A percentile compares a stretch with the other conserved stretches of the same genome.
phyloP scores from a whole-genome alignment of 2,113 vertebrate genomes.

The Chloroceryle aenea region DNA sequence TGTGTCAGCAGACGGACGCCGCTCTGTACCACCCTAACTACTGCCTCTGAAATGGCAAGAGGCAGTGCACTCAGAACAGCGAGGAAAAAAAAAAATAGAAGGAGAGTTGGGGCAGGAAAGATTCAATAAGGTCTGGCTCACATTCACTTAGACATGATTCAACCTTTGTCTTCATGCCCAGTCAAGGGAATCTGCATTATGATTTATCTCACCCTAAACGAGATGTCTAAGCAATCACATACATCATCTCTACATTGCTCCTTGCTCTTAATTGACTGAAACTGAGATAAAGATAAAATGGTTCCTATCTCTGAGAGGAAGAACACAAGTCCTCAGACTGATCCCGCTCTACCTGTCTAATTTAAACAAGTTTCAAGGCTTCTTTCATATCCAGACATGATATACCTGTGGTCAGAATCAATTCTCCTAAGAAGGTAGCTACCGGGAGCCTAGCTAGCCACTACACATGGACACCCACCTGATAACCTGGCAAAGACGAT shows the following conservation, averaged over 20 bases:
- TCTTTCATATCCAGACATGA: not conserved
- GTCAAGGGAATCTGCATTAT: not conserved
- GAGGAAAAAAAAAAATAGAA: not conserved
- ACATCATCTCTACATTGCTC: conserved; percentile 15
- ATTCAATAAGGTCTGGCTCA: not conserved
- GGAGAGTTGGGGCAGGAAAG: not conserved
- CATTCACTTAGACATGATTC: conserved; percentile 6
- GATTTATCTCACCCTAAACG: conserved; percentile 18
- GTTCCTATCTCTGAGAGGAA: not conserved
- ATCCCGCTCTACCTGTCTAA: not conserved
- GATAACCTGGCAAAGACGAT: not conserved
- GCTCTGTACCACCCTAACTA: not conserved
- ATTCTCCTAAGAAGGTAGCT: not conserved
- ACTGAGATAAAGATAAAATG: conserved; percentile 40
- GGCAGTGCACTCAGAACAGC: not conserved
- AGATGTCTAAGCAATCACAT: conserved; percentile 9
- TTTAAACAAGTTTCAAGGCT: not conserved
- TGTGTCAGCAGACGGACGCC: not conserved
- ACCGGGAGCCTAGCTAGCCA: not conserved
- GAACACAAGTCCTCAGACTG: not conserved
- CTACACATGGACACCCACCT: not conserved
- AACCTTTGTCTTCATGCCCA: conserved; percentile 38
- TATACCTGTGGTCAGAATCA: not conserved
- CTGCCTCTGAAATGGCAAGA: not conserved
- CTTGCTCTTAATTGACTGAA: conserved; percentile 37